Evolutionary conservation across 2,113 vertebrate genomes (phyloP).

Genomic region (Microcebus lehilahytsara): DNA sequence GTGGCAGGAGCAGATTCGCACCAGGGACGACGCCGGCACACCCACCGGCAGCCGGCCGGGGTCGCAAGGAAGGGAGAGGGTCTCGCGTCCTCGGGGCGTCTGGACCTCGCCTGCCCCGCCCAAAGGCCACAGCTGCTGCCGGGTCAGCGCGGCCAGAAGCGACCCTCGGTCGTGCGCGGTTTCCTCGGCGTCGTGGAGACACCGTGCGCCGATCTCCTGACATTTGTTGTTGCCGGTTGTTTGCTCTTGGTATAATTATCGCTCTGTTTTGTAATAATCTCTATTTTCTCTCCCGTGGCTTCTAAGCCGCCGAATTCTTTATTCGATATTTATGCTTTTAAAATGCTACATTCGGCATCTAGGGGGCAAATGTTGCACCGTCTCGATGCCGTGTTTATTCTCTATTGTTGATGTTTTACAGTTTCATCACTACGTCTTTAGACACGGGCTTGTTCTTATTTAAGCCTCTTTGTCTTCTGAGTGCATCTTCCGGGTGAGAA

Average conservation of each 20-base stretch:
- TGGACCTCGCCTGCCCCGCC: not conserved
- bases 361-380: rapidly evolving
- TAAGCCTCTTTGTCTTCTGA: not conserved
- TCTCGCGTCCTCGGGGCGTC: not conserved
- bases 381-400: not conserved
- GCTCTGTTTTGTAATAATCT: not conserved
- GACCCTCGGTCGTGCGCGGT: rapidly evolving
- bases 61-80: not conserved
- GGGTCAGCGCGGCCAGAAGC: not conserved
- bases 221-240: not conserved
- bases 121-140: not conserved
- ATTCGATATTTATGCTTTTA: no score
- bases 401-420: not conserved
- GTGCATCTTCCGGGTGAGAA: not conserved
- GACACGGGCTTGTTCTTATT: not conserved
- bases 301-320: not conserved
- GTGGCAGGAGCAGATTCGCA: no score
- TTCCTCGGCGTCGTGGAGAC: not conserved
- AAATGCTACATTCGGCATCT: not conserved
- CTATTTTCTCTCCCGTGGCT: not conserved
- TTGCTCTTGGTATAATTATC: not conserved
- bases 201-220: not conserved
- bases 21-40: not conserved
- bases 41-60: not conserved
- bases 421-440: not conserved